Percentiles rank a stretch among this genome's conserved stretches.
phyloP scores from a whole-genome alignment of 2,113 vertebrate genomes.

The Todiramphus chloris region DNA sequence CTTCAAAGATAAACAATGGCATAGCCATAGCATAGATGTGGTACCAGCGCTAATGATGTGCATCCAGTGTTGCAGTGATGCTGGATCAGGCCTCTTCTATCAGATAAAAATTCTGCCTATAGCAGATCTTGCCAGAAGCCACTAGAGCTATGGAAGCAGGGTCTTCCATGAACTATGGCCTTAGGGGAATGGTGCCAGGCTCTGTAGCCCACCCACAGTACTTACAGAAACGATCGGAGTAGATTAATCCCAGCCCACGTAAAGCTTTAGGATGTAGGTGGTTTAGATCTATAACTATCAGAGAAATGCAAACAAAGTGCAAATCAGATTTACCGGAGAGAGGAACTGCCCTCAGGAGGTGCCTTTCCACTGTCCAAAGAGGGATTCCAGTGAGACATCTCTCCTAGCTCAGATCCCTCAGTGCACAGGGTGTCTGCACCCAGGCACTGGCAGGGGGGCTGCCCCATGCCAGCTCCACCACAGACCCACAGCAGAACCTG shows the following conservation, averaged over 20 bases:
- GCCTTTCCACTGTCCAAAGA: not conserved
- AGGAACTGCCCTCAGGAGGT: not conserved
- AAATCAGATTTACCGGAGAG: not conserved
- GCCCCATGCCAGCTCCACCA: fast-evolving
- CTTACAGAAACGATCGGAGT: not conserved
- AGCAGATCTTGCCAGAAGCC: not conserved
- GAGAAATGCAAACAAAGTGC: not conserved
- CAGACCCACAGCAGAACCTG: not conserved
- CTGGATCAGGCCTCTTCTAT: fast-evolving
- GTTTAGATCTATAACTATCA: not conserved
- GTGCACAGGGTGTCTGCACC: not conserved
- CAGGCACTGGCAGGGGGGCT: fast-evolving
- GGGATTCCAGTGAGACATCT: not conserved
- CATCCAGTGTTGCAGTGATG: not conserved
- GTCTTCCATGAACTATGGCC: not conserved
- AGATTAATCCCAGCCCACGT: not conserved
- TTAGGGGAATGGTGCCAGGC: not conserved
- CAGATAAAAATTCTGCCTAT: not conserved
- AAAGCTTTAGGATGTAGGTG: not conserved
- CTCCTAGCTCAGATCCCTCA: not conserved
- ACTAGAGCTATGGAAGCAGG: not conserved
- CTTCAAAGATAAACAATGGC: not conserved
- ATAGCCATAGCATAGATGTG: too few species aligned
- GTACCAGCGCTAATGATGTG: not conserved
- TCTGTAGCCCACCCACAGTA: not conserved